Evolutionary conservation across 1,140 invertebrate genomes (phyloP).

Genomic region (Scylla paramamosain): DNA sequence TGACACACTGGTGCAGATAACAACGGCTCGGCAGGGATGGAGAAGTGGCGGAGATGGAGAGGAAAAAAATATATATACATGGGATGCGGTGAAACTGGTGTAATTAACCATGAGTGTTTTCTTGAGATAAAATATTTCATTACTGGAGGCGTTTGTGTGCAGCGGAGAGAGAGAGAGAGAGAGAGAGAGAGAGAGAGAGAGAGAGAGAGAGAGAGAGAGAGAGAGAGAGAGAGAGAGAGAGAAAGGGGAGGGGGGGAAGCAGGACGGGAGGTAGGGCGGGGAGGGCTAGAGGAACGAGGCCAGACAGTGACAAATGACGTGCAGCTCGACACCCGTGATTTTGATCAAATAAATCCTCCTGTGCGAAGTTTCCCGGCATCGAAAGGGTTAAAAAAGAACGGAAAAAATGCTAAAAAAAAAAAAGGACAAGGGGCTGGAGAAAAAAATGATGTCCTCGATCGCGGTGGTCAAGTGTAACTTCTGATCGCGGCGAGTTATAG

Average conservation of each 20-base stretch:
- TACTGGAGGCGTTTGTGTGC: neutral
- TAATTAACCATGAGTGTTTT: neutral
- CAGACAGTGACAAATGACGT: neutral
- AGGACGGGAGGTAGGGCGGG: too few species aligned
- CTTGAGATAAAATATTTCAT: neutral
- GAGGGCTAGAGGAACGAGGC: neutral
- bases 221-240: too few species aligned
- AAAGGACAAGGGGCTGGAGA: too few species aligned
- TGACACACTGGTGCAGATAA: neutral
- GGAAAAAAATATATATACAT: neutral
- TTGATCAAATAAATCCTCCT: neutral
- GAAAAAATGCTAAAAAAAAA: neutral
- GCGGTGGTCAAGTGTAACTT: neutral
- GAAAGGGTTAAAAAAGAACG: neutral
- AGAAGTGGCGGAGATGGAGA: neutral
- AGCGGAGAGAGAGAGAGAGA: too few species aligned
- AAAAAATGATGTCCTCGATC: neutral
- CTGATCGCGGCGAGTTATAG: neutral
- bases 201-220: too few species aligned
- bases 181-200: too few species aligned
- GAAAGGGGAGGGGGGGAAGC: too few species aligned
- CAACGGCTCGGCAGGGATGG: neutral
- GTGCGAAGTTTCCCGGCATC: neutral
- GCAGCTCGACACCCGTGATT: neutral
- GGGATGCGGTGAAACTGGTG: neutral